Evolutionary conservation across 1,140 invertebrate species (phyloP).

Genomic region (Caenorhabditis brenneri): DNA sequence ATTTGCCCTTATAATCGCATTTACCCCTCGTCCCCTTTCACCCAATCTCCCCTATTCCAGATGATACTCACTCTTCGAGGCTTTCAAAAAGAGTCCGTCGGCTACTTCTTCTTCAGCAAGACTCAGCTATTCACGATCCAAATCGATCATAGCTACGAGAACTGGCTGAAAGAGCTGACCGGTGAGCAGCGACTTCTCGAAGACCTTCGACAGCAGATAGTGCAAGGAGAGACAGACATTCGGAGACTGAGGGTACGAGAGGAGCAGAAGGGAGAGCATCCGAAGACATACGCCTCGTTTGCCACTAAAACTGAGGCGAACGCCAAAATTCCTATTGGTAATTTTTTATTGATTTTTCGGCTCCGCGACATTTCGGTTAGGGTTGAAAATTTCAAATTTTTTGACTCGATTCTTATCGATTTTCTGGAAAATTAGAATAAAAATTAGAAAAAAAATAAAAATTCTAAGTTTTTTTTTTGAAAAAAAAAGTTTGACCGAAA

Average conservation of each 20-base stretch:
- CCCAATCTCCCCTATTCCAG: too few species aligned
- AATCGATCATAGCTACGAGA: background rate
- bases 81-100: background rate
- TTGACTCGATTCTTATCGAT: too few species aligned
- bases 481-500: too few species aligned
- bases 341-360: too few species aligned
- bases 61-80: background rate
- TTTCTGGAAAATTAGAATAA: too few species aligned
- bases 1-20: too few species aligned
- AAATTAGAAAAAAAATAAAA: too few species aligned
- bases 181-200: background rate
- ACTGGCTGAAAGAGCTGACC: background rate
- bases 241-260: background rate
- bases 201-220: background rate
- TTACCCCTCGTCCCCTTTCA: too few species aligned
- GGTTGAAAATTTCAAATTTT: too few species aligned
- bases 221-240: background rate
- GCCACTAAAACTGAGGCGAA: background rate
- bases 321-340: background rate
- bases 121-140: background rate
- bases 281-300: background rate
- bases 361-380: too few species aligned
- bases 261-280: too few species aligned
- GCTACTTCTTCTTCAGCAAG: background rate
- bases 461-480: too few species aligned